A percentile compares a stretch with the other conserved stretches of the same genome.
Evolutionary conservation across 64 coral and sea anemone species (phyloP).

Genomic region (Acropora tenuis): DNA sequence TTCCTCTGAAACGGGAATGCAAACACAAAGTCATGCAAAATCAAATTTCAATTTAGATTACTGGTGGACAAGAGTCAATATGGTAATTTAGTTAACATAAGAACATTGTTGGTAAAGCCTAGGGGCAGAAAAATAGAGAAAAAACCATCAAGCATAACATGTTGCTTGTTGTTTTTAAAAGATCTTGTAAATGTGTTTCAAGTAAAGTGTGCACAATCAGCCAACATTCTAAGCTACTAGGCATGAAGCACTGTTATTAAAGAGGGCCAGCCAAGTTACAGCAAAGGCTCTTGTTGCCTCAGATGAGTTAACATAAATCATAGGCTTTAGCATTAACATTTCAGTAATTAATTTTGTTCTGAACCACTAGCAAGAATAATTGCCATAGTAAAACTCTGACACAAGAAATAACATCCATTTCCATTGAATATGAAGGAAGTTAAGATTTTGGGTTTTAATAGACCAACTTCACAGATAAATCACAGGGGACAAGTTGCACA

Average conservation of each 20-base stretch:
- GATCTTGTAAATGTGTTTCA: no score
- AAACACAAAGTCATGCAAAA: background rate
- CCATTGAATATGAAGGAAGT: background rate
- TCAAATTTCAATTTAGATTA: slow-evolving; percentile 11
- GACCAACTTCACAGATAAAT: background rate
- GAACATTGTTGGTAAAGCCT: background rate
- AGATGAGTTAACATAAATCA: background rate
- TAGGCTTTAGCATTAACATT: background rate
- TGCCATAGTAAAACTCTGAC: background rate
- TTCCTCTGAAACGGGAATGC: background rate
- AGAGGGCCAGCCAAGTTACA: background rate
- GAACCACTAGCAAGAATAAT: background rate
- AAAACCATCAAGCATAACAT: background rate
- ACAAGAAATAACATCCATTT: background rate
- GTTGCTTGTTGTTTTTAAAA: no score
- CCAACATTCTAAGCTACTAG: background rate
- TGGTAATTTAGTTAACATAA: background rate
- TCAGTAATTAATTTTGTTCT: background rate
- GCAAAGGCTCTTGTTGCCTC: background rate
- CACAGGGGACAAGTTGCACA: background rate
- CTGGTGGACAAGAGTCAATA: background rate
- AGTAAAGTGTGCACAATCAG: no score
- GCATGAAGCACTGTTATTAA: background rate
- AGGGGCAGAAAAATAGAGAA: background rate
- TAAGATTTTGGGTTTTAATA: background rate